phyloP scores from a whole-genome alignment of 2,888 invertebrate genomes.

The Epinotia brunnichana region DNA sequence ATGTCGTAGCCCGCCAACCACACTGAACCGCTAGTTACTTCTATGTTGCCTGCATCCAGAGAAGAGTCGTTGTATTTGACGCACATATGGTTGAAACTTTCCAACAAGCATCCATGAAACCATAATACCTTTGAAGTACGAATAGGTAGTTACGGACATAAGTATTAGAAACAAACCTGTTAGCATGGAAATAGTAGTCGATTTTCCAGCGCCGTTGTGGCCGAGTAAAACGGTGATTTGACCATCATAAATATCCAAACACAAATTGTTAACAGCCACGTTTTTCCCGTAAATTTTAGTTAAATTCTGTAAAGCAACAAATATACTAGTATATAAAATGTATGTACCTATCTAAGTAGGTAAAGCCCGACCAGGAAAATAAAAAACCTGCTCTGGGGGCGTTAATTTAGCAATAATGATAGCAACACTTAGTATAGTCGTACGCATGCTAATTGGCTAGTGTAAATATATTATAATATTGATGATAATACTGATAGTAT shows the following conservation, averaged over 20 bases:
- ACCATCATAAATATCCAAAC: slow-evolving; percentile 92
- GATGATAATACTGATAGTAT: too few relatives aligned
- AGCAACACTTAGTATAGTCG: too few relatives aligned
- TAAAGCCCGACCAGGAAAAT: too few relatives aligned
- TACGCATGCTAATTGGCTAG: too few relatives aligned
- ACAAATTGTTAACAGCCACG: slow-evolving; percentile 87
- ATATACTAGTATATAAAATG: neutral
- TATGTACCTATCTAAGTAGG: too few relatives aligned
- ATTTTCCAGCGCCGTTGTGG: slow-evolving; percentile 95
- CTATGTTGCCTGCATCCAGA: slow-evolving; percentile 82
- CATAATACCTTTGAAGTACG: too few relatives aligned
- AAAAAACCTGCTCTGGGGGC: too few relatives aligned
- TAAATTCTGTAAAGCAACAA: slow-evolving; percentile 77
- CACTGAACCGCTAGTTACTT: slow-evolving; percentile 87
- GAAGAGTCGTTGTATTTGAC: neutral
- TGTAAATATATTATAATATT: too few relatives aligned
- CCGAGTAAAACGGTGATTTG: slow-evolving; percentile 91
- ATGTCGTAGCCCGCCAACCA: slow-evolving; percentile 89
- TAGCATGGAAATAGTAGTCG: slow-evolving; percentile 96
- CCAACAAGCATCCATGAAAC: neutral
- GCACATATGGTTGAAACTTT: neutral
- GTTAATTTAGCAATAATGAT: too few relatives aligned
- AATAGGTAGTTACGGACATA: neutral
- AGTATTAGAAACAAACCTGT: slow-evolving; percentile 83
- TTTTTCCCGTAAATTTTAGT: slow-evolving; percentile 85